Base-by-base conservation (phyloP, 1,140 invertebrate genomes). In the Heliconius hermathena region DNA sequence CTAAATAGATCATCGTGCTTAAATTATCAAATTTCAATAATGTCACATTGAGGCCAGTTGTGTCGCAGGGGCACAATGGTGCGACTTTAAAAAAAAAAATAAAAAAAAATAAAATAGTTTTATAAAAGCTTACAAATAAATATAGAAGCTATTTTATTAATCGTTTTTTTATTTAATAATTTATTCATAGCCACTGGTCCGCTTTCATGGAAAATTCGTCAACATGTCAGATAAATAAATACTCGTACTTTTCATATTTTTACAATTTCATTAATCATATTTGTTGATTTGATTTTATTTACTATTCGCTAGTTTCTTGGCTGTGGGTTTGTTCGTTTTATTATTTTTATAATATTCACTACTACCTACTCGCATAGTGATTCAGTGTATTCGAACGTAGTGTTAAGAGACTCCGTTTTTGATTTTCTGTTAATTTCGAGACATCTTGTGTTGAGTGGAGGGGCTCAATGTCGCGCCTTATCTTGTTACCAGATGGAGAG, bases 61-160 rank as follows among this genome's bases (percentile, higher is more conserved):
- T 33, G 26, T 26, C 26, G 26, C 26, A 26, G 26, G 26, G 26
- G 26, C 26, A 26, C 26, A 26, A 26, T 26, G 26, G 26, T 26
- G 26, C 26, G 26, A 26, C n/a, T n/a, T n/a, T n/a, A n/a, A n/a
- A n/a, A n/a, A n/a, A n/a, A n/a, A n/a, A n/a, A n/a, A n/a, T n/a
- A n/a, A n/a, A n/a, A 57, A 8, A 5, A 57, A 0, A 57, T n/a
- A 57, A 57, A 57, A n/a, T 1, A n/a, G 20, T n/a, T 11, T 57
- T n/a, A 18, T 57, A 57, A 57, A 57, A 20, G 52, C 52, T n/a
- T 20, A n/a, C 5, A 20, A 20, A n/a, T 57, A 57, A n/a, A 78
- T 82, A 82, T 70, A 16, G 46, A n/a, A 26, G 54, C 57, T 57
- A 26, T 41, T 66, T 66, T 49, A 20, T 57, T 57, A 8, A 49